phyloP scores from a whole-genome alignment of 2,113 vertebrate genomes.

The Copsychus sechellarum region DNA sequence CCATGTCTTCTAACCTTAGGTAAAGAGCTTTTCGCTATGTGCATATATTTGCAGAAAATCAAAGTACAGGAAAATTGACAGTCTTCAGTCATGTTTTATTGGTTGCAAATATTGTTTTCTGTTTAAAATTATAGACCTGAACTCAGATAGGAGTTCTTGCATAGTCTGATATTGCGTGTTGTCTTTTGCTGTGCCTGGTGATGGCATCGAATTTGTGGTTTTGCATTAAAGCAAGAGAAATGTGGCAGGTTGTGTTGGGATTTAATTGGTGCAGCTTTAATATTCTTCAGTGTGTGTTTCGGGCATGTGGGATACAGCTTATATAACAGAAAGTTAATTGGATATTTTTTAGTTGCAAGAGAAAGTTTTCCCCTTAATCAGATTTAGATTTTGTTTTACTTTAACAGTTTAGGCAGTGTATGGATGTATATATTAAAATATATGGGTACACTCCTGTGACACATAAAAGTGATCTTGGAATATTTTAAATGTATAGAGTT shows the following conservation, averaged over 20 bases:
- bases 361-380: not conserved
- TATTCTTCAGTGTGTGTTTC: not conserved
- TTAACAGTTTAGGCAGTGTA: not conserved
- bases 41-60: not conserved
- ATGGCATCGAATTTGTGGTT: not conserved
- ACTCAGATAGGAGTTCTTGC: not conserved
- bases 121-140: not conserved
- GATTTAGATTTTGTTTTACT: not conserved
- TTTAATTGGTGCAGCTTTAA: not conserved
- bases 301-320: not conserved
- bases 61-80: not conserved
- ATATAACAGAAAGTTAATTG: not conserved
- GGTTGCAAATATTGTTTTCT: not conserved
- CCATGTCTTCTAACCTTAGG: not conserved
- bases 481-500: not conserved
- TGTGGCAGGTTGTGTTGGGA: not conserved
- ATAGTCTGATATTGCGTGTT: not conserved
- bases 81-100: not conserved
- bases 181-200: not conserved
- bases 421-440: not conserved
- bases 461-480: not conserved
- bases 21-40: not conserved
- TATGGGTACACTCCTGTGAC: not conserved
- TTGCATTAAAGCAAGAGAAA: not conserved
- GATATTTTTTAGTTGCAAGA: not conserved